These are phyloP conservation scores for Cantharis nigra DNA, from an alignment of 2,888 invertebrate species.

Conservation along the genomic window DNA sequence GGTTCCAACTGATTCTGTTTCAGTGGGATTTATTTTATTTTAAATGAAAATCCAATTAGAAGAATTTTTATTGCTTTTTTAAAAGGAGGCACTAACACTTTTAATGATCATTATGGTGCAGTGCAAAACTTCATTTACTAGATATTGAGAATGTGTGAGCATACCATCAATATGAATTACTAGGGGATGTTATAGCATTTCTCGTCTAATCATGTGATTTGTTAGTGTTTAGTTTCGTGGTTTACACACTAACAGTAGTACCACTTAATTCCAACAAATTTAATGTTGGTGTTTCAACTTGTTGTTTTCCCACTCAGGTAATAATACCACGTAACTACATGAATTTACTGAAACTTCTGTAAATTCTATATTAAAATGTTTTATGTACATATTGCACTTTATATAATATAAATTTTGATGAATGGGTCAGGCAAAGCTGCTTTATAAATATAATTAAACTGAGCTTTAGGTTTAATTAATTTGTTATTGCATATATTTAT, in stretches of 20 bases:
- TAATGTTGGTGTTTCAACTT: not conserved
- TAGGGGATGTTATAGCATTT: not conserved
- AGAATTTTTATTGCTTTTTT: too few species aligned
- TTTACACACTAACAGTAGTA: not conserved
- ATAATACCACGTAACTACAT: not conserved
- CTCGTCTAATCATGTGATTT: not conserved
- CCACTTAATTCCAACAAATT: not conserved
- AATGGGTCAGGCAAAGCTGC: too few species aligned
- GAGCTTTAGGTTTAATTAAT: not conserved
- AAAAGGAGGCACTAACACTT: too few species aligned
- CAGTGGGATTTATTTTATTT: too few species aligned
- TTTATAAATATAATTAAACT: not conserved
- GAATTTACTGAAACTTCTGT: not conserved
- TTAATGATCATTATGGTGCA: too few species aligned
- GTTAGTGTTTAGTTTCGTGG: not conserved
- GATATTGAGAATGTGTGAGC: not conserved
- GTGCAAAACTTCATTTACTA: too few species aligned
- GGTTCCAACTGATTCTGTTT: too few species aligned
- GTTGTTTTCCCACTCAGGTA: not conserved
- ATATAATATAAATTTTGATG: too few species aligned
- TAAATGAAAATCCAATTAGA: too few species aligned
- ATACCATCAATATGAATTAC: not conserved
- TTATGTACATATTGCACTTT: too few species aligned
- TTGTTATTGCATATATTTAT: not conserved
- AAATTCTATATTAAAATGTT: not conserved